These are phyloP conservation scores for Nyctalus aviator DNA, from an alignment of 2,797 vertebrate species.

Conservation along the genomic window DNA sequence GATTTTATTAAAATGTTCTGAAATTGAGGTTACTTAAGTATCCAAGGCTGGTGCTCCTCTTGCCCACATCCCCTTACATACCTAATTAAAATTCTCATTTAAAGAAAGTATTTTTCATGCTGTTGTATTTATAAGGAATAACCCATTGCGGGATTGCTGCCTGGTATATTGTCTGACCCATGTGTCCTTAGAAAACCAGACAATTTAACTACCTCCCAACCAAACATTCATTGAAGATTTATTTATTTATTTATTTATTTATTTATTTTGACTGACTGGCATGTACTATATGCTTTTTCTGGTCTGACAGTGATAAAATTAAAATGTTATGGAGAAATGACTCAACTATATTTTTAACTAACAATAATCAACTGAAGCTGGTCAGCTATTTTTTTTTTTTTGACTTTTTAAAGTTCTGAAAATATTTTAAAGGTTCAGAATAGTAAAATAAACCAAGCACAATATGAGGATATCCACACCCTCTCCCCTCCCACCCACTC, in stretches of 20 bases:
- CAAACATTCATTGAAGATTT: background rate
- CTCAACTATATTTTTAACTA: conserved; percentile 6
- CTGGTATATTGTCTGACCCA: background rate
- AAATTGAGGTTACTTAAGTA: background rate
- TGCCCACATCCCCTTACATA: accelerated
- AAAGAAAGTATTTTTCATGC: background rate
- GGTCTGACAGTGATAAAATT: background rate
- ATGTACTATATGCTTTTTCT: background rate
- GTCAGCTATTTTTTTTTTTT: background rate
- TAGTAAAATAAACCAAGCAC: conserved; percentile 31
- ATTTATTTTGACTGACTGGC: background rate
- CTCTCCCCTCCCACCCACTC: background rate
- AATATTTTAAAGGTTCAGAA: background rate
- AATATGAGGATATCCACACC: background rate
- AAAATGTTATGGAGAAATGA: background rate
- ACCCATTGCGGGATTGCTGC: background rate
- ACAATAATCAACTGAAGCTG: background rate
- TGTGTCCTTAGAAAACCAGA: background rate
- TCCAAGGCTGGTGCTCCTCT: background rate
- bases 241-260: background rate
- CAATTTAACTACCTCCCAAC: background rate
- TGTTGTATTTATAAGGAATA: background rate
- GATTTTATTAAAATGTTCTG: background rate
- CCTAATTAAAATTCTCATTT: background rate
- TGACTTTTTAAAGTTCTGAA: background rate